These are phyloP conservation scores for Cheilosia urbana DNA, from an alignment of 2,888 invertebrate genomes.

Conservation along the genomic window DNA sequence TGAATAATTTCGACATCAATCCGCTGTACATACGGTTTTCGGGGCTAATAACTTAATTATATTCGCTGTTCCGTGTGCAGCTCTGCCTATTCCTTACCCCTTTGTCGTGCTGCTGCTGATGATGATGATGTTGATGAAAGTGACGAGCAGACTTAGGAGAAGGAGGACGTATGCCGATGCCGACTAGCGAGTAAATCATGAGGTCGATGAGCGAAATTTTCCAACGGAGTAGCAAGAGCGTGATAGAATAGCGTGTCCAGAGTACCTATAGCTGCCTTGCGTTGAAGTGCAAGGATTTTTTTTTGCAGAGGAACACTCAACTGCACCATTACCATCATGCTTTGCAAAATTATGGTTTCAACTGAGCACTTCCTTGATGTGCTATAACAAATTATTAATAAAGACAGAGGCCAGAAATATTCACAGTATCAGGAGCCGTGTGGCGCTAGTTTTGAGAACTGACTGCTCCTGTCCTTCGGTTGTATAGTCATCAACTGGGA, in stretches of 20 bases:
- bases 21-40: constrained; percentile 65
- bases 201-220: constrained; percentile 48
- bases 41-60: constrained; percentile 75
- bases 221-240: constrained; percentile 20
- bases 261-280: constrained; percentile 41
- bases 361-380: constrained; percentile 61
- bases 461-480: constrained; percentile 35
- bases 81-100: constrained; percentile 34
- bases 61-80: constrained; percentile 65
- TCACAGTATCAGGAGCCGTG: not conserved
- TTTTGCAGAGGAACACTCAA: constrained; percentile 26
- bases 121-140: constrained; percentile 57
- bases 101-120: constrained; percentile 11
- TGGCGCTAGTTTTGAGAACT: constrained; percentile 34
- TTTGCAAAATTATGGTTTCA: constrained; percentile 69
- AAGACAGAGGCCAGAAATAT: constrained; percentile 26
- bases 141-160: not conserved
- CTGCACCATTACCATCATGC: constrained; percentile 44
- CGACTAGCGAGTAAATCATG: constrained; percentile 15
- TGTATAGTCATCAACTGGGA: constrained; percentile 60
- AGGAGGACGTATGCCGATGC: not conserved
- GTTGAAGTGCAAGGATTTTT: constrained; percentile 53
- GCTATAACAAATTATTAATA: constrained; percentile 68
- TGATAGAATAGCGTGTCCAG: constrained; percentile 64
- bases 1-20: constrained; percentile 75